Evolutionary conservation across 2,113 vertebrate genomes (phyloP).

Genomic region (Eulemur rufifrons): DNA sequence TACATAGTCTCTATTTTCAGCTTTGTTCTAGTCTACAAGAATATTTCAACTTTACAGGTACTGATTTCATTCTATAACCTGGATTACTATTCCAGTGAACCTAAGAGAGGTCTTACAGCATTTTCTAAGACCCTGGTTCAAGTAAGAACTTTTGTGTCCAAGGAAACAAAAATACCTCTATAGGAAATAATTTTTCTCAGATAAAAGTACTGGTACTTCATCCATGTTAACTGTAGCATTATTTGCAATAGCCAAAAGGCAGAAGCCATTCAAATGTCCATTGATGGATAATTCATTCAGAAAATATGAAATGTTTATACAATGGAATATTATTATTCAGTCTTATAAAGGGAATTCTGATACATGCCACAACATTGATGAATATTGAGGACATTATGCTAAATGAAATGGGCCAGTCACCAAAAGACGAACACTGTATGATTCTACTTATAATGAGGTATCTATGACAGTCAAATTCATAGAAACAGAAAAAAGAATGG

Average conservation of each 20-base stretch:
- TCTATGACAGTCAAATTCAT: background rate
- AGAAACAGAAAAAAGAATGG: background rate
- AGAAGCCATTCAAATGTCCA: background rate
- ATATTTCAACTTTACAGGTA: background rate
- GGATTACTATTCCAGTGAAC: background rate
- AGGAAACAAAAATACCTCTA: slow-evolving; percentile 5
- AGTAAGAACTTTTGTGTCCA: slow-evolving; percentile 33
- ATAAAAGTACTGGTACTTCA: slow-evolving; percentile 25
- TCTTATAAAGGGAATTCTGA: background rate
- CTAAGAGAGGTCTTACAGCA: background rate
- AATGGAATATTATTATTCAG: background rate
- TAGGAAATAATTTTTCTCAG: background rate
- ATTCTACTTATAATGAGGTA: background rate
- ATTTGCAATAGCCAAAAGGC: background rate
- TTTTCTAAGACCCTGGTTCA: background rate
- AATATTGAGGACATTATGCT: background rate
- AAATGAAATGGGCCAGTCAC: background rate
- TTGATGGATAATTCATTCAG: background rate
- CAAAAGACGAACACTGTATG: background rate
- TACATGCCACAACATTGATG: background rate
- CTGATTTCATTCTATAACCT: background rate
- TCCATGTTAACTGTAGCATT: background rate
- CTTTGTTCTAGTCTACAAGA: background rate
- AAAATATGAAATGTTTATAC: background rate
- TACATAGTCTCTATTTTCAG: background rate